A percentile compares a stretch with the other conserved stretches of the same genome.
phyloP scores from a whole-genome alignment of 2,797 vertebrate species.

The Chrosomus eos region DNA sequence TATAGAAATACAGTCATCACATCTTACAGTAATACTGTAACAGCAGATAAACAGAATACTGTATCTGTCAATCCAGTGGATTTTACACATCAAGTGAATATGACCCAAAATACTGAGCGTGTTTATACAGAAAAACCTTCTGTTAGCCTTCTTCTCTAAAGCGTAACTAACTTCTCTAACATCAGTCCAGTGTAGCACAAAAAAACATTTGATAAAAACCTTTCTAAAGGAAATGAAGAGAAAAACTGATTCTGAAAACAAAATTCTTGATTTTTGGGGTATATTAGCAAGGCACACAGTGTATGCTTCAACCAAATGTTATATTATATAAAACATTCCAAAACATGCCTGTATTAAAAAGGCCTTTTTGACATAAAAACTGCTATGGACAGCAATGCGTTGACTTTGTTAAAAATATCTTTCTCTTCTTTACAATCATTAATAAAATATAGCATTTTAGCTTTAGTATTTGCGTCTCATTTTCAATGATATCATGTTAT shows the following conservation, averaged over 20 bases:
- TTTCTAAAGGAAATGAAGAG: neutral
- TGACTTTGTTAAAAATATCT: neutral
- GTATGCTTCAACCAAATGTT: neutral
- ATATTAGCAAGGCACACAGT: conserved; percentile 34
- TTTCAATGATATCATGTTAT: neutral
- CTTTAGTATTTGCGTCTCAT: neutral
- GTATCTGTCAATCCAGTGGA: neutral
- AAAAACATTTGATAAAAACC: neutral
- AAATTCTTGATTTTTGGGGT: neutral
- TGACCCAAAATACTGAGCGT: conserved; percentile 26
- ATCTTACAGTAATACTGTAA: conserved; percentile 19
- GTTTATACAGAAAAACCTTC: neutral
- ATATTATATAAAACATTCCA: neutral
- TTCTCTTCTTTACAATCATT: neutral
- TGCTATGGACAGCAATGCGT: neutral
- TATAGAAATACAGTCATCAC: conserved; percentile 28
- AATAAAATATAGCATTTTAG: neutral
- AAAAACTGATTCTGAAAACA: neutral
- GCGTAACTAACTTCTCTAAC: neutral
- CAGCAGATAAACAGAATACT: conserved; percentile 5
- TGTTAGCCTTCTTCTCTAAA: too few species aligned
- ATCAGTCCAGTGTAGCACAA: conserved; percentile 23
- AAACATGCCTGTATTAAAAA: neutral
- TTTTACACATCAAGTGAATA: conserved; percentile 28
- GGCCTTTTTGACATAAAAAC: neutral